Conservation (phyloP, 92 coral and sea anemone genomes). For the Phenganax marumi region DNA sequence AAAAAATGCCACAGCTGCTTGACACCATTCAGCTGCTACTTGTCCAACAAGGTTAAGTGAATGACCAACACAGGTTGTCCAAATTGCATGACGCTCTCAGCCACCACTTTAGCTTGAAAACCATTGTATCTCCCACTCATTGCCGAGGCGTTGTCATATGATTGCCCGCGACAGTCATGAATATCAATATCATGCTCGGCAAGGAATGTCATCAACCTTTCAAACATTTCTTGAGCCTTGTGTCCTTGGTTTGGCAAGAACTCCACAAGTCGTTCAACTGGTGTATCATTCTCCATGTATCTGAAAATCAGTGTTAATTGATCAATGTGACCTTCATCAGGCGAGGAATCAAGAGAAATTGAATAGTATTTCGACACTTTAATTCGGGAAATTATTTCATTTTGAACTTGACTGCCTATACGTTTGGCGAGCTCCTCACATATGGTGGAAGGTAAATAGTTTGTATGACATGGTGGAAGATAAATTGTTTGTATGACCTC, state of each 20-base stretch:
- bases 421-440: not conserved
- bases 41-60: slow-evolving; percentile 31
- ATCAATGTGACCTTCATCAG: slow-evolving; percentile 19
- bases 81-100: slow-evolving; percentile 17
- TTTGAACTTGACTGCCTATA: slow-evolving; percentile 20
- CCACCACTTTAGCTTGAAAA: slow-evolving; percentile 28
- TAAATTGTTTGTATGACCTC: slow-evolving; percentile 25
- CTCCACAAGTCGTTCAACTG: not conserved
- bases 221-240: slow-evolving; percentile 32
- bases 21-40: slow-evolving; percentile 31
- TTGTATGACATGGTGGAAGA: slow-evolving; percentile 21
- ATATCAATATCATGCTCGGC: slow-evolving; percentile 25
- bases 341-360: slow-evolving; percentile 12
- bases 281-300: not conserved
- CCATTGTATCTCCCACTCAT: slow-evolving; percentile 23
- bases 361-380: slow-evolving; percentile 26
- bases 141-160: slow-evolving; percentile 31
- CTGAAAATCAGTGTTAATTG: not conserved
- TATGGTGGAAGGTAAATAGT: slow-evolving; percentile 23
- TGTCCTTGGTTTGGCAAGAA: slow-evolving; percentile 24
- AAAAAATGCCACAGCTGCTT: slow-evolving; percentile 34
- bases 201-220: slow-evolving; percentile 26
- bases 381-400: slow-evolving; percentile 17
- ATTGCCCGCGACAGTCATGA: slow-evolving; percentile 20
- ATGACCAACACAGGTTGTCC: slow-evolving; percentile 26